phyloP scores from a whole-genome alignment of 2,113 vertebrate genomes.

The Ophiodon elongatus region DNA sequence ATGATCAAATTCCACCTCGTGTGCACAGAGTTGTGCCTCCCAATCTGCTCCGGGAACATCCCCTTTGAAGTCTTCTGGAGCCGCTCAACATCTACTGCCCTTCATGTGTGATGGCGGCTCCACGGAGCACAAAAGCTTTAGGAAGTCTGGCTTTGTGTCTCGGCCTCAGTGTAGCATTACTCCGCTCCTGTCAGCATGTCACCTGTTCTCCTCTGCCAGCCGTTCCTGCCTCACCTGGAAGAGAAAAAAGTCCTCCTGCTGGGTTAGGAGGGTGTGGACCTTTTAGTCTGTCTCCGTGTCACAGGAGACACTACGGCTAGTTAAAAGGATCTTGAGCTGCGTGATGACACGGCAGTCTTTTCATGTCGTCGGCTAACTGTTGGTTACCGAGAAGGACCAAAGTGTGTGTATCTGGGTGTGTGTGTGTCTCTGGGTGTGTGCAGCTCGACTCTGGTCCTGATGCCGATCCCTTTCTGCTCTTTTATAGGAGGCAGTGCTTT shows the following conservation, averaged over 20 bases:
- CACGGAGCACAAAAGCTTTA: background rate
- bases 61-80: background rate
- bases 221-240: constrained; percentile 27
- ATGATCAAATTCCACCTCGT: background rate
- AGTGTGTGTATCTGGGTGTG: constrained; percentile 5
- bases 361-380: constrained; percentile 38
- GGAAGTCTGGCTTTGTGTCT: constrained; percentile 19
- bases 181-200: constrained; percentile 1
- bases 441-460: background rate
- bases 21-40: background rate
- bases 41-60: background rate
- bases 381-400: constrained; percentile 54
- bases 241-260: constrained; percentile 11
- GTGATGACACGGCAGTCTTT: constrained; percentile 44
- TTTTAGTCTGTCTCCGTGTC: constrained; percentile 24
- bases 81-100: background rate
- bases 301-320: constrained; percentile 19
- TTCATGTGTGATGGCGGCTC: background rate
- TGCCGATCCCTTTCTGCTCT: background rate
- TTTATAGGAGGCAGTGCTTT: background rate
- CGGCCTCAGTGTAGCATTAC: background rate
- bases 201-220: constrained; percentile 13
- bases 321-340: constrained; percentile 45
- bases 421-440: constrained; percentile 37
- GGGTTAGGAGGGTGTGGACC: constrained; percentile 39